Evolutionary conservation across 1,140 invertebrate genomes (phyloP), one percentile per base, ranked within the genome.

Genomic region (Magallana gigas): DNA sequence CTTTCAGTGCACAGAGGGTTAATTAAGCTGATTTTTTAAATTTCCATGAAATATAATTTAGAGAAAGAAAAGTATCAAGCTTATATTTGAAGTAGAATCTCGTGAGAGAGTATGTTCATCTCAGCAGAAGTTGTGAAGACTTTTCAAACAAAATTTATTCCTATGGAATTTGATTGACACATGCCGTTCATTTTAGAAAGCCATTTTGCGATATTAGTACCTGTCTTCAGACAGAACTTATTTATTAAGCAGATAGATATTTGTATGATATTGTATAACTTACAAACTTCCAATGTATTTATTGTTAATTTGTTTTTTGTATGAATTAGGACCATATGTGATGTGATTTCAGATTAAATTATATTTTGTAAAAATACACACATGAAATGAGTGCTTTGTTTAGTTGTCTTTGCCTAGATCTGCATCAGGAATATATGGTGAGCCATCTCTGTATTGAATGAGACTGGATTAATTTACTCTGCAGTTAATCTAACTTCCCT

Each of bases 271-370:
- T 76, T 76, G 68, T 76, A 76, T 29, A 76, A 76, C 36, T 48
- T 48, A 48, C 36, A 48, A 48, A 48, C 23, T 29, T 76, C 68
- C 23, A 76, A 0, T 29, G 23, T 76, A 76, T 76, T 76, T 76
- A 76, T 76, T 76, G 68, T 76, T 76, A 29, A 76, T 18, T 76
- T 12, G 5, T 48, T 48, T 48, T 71, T 76, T 76, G 68, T 76
- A 76, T 76, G 68, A 76, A 76, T 29, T 76, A 76, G 68, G 68
- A 76, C 68, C 29, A 76, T 76, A 76, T 76, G 68, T 76, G 68
- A 76, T 76, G 68, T 76, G 68, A 76, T 76, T 76, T 76, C 68
- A 76, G 68, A 76, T 14, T 76, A 76, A 76, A 76, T 76, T 76
- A 76, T 76, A 29, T 76, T 76, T 76, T 76, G 68, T 23, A 76